phyloP scores from a whole-genome alignment of 30 jellyfish, hydroid and myxozoan species.

The Aurelia sp. region DNA sequence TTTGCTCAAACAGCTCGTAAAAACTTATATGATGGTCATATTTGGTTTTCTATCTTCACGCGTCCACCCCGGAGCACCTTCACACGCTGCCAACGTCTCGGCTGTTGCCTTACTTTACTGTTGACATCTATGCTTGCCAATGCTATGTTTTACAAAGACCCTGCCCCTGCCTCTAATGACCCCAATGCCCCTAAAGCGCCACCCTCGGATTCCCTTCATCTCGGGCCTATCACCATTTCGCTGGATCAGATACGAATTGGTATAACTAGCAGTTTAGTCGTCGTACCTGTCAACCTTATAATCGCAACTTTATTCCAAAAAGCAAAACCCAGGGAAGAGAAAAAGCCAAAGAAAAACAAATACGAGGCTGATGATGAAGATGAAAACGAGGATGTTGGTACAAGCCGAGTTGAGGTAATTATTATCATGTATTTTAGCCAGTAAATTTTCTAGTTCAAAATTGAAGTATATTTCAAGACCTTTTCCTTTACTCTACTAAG shows the following conservation, averaged over 20 bases:
- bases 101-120: constrained; percentile 89
- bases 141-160: constrained; percentile 93
- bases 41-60: constrained; percentile 95
- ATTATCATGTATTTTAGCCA: too few relatives aligned
- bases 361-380: constrained; percentile 57
- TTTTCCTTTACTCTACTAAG: too few relatives aligned
- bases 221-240: constrained; percentile 93
- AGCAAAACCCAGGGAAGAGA: constrained; percentile 82
- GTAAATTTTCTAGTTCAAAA: too few relatives aligned
- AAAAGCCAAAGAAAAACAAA: constrained; percentile 29
- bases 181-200: constrained; percentile 37
- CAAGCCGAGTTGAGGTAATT: constrained; percentile 17
- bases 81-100: constrained; percentile 91
- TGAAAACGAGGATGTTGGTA: constrained; percentile 44
- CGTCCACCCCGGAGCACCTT: constrained; percentile 95
- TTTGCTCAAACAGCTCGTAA: constrained; percentile 89
- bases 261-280: constrained; percentile 86
- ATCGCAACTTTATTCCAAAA: constrained; percentile 88
- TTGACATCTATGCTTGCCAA: constrained; percentile 92
- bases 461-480: too few relatives aligned
- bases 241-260: constrained; percentile 84
- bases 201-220: constrained; percentile 70
- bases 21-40: constrained; percentile 94
- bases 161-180: constrained; percentile 50
- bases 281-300: constrained; percentile 87